These are phyloP conservation scores for Sylvilagus bachmani DNA, from an alignment of 2,113 vertebrate genomes.

Conservation along the genomic window DNA sequence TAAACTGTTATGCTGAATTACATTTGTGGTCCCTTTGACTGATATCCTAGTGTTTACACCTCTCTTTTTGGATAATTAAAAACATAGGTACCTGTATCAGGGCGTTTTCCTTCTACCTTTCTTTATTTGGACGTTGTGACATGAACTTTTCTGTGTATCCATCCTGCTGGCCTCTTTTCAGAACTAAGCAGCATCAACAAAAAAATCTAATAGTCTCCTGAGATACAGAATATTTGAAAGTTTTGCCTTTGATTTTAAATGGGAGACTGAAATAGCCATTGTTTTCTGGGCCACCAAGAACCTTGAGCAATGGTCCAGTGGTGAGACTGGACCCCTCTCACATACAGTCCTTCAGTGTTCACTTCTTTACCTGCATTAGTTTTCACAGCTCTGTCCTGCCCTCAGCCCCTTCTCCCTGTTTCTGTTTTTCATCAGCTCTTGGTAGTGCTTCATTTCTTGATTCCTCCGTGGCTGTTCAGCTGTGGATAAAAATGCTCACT, in stretches of 20 bases:
- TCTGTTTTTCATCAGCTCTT: background rate
- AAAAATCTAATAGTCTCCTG: background rate
- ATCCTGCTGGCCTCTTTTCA: background rate
- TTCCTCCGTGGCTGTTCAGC: background rate
- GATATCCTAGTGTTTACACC: background rate
- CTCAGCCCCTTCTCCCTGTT: background rate
- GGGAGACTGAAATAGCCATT: background rate
- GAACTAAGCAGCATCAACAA: background rate
- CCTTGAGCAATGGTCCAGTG: rapidly evolving
- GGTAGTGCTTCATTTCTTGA: background rate
- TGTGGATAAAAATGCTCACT: constrained; percentile 12
- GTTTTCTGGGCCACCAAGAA: background rate
- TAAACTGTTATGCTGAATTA: background rate
- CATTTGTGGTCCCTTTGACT: background rate
- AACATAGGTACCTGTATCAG: background rate
- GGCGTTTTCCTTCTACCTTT: background rate
- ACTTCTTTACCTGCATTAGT: background rate
- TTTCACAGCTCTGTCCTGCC: background rate
- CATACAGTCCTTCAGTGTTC: background rate
- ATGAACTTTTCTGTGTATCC: background rate
- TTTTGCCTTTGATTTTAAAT: background rate
- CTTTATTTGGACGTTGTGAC: background rate
- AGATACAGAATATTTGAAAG: background rate
- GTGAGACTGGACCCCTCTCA: background rate
- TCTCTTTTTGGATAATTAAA: constrained; percentile 37